phyloP scores from a whole-genome alignment of 2,888 invertebrate genomes.

The Artemia sinica region DNA sequence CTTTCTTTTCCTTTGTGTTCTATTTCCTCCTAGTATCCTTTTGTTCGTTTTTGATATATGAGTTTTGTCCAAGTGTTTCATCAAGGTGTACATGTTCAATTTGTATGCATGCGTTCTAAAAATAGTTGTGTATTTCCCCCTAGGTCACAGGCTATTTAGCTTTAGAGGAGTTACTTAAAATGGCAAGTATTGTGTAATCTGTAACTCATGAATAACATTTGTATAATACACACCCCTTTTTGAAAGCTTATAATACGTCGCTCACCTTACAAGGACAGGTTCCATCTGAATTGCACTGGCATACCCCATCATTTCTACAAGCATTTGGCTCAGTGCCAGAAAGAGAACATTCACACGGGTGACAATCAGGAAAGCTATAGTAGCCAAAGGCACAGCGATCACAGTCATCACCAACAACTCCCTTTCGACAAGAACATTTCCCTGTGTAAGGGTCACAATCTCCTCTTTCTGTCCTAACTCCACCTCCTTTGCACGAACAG shows the following conservation, averaged over 20 bases:
- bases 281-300: conserved; percentile 50
- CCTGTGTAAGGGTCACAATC: conserved; percentile 50
- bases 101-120: too few relatives aligned
- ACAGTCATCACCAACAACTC: conserved; percentile 59
- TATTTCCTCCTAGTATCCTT: too few relatives aligned
- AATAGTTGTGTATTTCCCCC: too few relatives aligned
- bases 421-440: conserved; percentile 55
- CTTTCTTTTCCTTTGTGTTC: too few relatives aligned
- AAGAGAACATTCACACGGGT: conserved; percentile 60
- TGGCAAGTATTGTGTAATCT: too few relatives aligned
- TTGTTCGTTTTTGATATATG: too few relatives aligned
- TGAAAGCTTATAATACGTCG: neutral
- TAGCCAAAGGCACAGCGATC: conserved; percentile 59
- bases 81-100: too few relatives aligned
- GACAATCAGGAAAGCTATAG: conserved; percentile 73
- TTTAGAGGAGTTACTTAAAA: neutral
- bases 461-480: conserved; percentile 42
- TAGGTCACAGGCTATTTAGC: too few relatives aligned
- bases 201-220: neutral
- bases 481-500: conserved; percentile 54
- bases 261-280: conserved; percentile 74
- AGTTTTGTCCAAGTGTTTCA: too few relatives aligned
- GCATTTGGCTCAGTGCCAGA: conserved; percentile 45
- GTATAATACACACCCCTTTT: neutral
- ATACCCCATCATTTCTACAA: conserved; percentile 38